Evolutionary conservation across 2,797 vertebrate species (phyloP), one percentile per base, ranked within the genome.

Genomic region (Syngnathus rostellatus): DNA sequence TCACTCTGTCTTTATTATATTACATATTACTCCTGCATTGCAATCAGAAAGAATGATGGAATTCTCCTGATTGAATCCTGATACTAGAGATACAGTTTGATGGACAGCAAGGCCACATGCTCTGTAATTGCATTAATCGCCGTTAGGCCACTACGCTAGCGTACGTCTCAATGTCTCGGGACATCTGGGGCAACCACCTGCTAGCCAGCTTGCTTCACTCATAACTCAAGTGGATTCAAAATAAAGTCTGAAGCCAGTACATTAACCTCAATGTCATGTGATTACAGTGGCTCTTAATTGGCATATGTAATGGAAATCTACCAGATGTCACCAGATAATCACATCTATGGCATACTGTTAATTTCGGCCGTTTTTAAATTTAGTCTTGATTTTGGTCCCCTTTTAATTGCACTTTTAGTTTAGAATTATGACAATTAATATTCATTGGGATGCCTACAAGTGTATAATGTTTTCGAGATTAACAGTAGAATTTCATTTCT

Each of bases 141-240:
- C 55, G 60, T 72, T 19, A 46, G 21, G 6, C 54, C 11, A 39
- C 41, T 19, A 31, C 6, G 6, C 14, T 6, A 61, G 31, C 67
- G 21, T 45, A 25, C 69, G 23, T 5, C 65, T 67, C 19, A 79
- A 72, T 76, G 78, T 79, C 77, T 65, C 46, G 58, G 59, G 67
- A 75, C 62, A 63, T 60, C 72, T 69, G 62, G 51, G 66, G 50
- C 72, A 70, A 81, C 63, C 43, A 62, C 21, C 62, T 73, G 55
- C n/a, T 41, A 21, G 55, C 79, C 25, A 71, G 68, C 81, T 78
- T 81, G 68, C 72, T 73, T 75, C 64, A 62, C 63, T 62, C 40
- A n/a, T 46, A 62, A 62, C 43, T 62, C 60, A 16, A 21, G 16
- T 12, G 8, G 45, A 43, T 6, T 62, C 21, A 8, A 37, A 37